phyloP scores from a whole-genome alignment of 2,797 vertebrate species.

The Sebastes aleutianus region DNA sequence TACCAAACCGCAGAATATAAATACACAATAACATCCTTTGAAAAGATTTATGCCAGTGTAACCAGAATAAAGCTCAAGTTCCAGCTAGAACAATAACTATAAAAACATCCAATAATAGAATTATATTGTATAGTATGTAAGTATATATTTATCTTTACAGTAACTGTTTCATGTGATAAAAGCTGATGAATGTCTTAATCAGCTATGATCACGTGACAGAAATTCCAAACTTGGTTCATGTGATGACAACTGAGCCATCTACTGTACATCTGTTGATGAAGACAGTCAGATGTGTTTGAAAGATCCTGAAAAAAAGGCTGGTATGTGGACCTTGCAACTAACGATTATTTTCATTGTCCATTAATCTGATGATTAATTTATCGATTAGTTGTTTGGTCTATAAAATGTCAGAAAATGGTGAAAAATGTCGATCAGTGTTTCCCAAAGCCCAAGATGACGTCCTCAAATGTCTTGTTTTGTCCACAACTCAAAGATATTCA shows the following conservation, averaged over 20 bases:
- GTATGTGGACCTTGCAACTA: background rate
- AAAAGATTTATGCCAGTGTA: background rate
- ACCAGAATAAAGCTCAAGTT: background rate
- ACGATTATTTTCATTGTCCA: fast-evolving
- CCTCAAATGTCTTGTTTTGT: no score
- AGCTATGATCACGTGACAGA: background rate
- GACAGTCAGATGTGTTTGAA: background rate
- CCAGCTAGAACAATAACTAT: background rate
- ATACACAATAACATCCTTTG: background rate
- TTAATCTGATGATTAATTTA: no score
- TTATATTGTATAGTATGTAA: no score
- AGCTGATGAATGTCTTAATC: background rate
- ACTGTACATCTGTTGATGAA: background rate
- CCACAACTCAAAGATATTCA: no score
- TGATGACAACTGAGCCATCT: background rate
- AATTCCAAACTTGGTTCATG: background rate
- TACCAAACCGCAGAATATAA: background rate
- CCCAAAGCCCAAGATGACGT: no score
- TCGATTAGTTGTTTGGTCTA: no score
- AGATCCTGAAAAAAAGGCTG: background rate
- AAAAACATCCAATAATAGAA: background rate
- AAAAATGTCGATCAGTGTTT: no score
- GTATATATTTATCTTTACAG: background rate
- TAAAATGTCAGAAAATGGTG: no score
- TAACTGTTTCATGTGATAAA: background rate